Percentiles rank a stretch among this genome's conserved stretches.
Conservation (phyloP, 2,888 invertebrate species). For the Caenorhabditis panamensis region DNA sequence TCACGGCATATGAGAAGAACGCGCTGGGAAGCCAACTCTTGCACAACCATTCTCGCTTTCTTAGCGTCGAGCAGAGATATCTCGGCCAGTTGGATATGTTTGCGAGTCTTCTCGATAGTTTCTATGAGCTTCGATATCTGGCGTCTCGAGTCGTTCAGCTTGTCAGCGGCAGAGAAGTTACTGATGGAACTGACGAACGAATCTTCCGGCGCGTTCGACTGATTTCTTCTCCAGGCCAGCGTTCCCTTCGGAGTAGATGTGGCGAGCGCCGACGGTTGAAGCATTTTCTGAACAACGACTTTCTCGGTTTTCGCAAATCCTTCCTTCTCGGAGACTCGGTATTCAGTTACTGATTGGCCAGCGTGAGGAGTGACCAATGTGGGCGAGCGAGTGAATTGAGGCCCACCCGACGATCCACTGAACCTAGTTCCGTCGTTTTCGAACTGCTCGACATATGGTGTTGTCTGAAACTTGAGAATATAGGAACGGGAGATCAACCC, state of each 20-base stretch:
- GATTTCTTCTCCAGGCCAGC: constrained; percentile 33
- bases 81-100: constrained; percentile 64
- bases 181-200: constrained; percentile 69
- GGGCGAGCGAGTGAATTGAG: constrained; percentile 57
- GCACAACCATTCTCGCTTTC: constrained; percentile 59
- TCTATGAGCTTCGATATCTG: constrained; percentile 62
- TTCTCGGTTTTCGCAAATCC: constrained; percentile 56
- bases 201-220: constrained; percentile 47
- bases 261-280: constrained; percentile 55
- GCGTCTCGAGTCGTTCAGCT: constrained; percentile 51
- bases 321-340: constrained; percentile 58
- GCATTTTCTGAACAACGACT: constrained; percentile 49
- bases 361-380: constrained; percentile 62
- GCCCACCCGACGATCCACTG: constrained; percentile 32
- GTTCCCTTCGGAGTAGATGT: constrained; percentile 65
- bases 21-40: constrained; percentile 64
- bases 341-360: constrained; percentile 62
- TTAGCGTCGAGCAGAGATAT: constrained; percentile 62
- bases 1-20: constrained; percentile 64
- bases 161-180: constrained; percentile 60
- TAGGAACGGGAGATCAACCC: not conserved
- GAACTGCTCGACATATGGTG: constrained; percentile 41
- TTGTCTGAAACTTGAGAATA: constrained; percentile 8
- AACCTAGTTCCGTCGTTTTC: constrained; percentile 53
- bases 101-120: constrained; percentile 57